Conservation (phyloP, 1,140 invertebrate species). For the Schlechtendalia chinensis region DNA sequence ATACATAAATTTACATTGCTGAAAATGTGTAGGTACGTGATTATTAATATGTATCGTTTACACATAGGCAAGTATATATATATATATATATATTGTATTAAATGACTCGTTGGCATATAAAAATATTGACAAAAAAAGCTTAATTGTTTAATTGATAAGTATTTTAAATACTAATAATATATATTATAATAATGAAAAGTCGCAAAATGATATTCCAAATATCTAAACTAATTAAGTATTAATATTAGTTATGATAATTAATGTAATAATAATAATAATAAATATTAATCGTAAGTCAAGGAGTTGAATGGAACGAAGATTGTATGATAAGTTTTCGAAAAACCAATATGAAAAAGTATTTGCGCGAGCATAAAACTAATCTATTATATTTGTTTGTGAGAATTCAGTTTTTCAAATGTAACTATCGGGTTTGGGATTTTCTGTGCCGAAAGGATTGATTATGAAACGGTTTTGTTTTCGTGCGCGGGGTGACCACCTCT, state of each 20-base stretch:
- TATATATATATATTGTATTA: neutral
- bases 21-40: neutral
- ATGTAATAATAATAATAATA: neutral
- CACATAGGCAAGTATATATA: neutral
- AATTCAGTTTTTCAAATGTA: too few species aligned
- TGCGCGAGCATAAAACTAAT: too few species aligned
- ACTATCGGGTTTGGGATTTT: too few species aligned
- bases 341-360: too few species aligned
- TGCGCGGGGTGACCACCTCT: too few species aligned
- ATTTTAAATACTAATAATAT: slow-evolving; percentile 15
- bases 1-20: neutral
- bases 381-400: too few species aligned
- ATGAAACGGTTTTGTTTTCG: too few species aligned
- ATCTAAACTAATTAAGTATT: slow-evolving; percentile 21
- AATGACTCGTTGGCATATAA: slow-evolving; percentile 8
- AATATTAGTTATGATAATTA: slow-evolving; percentile 9
- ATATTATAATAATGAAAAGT: neutral
- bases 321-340: neutral
- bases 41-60: neutral
- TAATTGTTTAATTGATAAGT: slow-evolving; percentile 13
- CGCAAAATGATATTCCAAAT: slow-evolving; percentile 1
- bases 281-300: slow-evolving; percentile 4
- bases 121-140: neutral
- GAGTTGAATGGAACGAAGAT: neutral
- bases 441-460: too few species aligned